Evolutionary conservation across 2,888 invertebrate species (phyloP).

Genomic region (Epicampocera succincta): DNA sequence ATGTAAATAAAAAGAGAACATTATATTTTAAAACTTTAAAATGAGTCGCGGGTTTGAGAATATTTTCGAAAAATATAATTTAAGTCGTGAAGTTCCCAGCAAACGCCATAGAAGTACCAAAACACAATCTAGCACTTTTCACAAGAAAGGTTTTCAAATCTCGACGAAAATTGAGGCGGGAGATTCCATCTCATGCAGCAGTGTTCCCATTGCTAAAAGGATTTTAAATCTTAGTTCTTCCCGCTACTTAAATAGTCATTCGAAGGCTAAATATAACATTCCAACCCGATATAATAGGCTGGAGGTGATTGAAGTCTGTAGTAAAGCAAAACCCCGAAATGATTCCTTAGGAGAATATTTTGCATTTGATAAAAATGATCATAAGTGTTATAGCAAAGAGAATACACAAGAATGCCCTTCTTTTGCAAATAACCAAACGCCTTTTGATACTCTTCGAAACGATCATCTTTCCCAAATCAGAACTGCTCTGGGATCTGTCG

Average conservation of each 20-base stretch:
- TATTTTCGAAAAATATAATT: conserved; percentile 60
- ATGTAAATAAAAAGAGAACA: too few relatives aligned
- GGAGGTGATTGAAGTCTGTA: background rate
- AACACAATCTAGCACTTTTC: background rate
- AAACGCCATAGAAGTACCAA: conserved; percentile 7
- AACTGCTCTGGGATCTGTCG: too few relatives aligned
- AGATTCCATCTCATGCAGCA: background rate
- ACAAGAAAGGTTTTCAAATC: background rate
- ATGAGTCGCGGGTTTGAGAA: conserved; percentile 52
- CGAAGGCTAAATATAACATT: conserved; percentile 24
- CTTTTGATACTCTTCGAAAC: too few relatives aligned
- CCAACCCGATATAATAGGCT: conserved; percentile 36
- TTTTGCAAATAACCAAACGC: too few relatives aligned
- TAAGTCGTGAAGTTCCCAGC: conserved; percentile 28
- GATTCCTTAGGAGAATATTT: background rate
- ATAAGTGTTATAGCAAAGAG: background rate
- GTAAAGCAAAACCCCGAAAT: background rate
- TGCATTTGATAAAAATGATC: background rate
- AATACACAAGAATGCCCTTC: too few relatives aligned
- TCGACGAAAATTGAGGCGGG: background rate
- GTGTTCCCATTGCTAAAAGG: background rate
- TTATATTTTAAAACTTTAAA: background rate
- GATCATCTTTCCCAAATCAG: too few relatives aligned
- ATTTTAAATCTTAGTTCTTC: background rate
- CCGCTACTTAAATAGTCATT: conserved; percentile 5